phyloP scores from a whole-genome alignment of 2,797 vertebrate species.

The Leptatherina wallacei region DNA sequence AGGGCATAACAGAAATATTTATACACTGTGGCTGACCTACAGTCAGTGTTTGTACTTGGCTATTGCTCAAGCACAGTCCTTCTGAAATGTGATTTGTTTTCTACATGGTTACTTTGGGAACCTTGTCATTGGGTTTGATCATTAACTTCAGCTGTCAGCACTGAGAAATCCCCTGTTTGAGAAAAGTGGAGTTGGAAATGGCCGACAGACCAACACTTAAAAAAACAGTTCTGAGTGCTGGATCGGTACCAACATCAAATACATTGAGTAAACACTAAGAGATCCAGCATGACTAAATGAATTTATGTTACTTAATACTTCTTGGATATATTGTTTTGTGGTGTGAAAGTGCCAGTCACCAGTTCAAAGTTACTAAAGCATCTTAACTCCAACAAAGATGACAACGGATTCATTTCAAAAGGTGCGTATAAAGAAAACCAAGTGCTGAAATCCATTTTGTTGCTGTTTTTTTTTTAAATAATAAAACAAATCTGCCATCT shows the following conservation, averaged over 20 bases:
- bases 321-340: background rate
- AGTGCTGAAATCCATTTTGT: background rate
- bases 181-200: slow-evolving; percentile 23
- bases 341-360: background rate
- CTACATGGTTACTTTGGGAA: slow-evolving; percentile 67
- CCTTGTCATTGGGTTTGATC: slow-evolving; percentile 70
- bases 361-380: background rate
- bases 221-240: background rate
- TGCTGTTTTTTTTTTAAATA: slow-evolving; percentile 11
- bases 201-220: slow-evolving; percentile 10
- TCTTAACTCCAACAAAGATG: background rate
- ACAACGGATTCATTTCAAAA: background rate
- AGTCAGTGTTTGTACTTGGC: slow-evolving; percentile 24
- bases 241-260: background rate
- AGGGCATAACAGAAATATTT: slow-evolving; percentile 7
- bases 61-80: slow-evolving; percentile 46
- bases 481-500: slow-evolving; percentile 66
- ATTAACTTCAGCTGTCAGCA: slow-evolving; percentile 74
- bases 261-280: background rate
- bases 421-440: background rate
- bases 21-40: slow-evolving; percentile 10
- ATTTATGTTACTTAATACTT: background rate
- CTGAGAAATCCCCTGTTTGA: slow-evolving; percentile 51
- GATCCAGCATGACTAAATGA: background rate
- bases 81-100: slow-evolving; percentile 62